Percentiles rank a stretch among this genome's conserved stretches.
Conservation (phyloP, 2,888 invertebrate species). For the Odontomyia ornata region DNA sequence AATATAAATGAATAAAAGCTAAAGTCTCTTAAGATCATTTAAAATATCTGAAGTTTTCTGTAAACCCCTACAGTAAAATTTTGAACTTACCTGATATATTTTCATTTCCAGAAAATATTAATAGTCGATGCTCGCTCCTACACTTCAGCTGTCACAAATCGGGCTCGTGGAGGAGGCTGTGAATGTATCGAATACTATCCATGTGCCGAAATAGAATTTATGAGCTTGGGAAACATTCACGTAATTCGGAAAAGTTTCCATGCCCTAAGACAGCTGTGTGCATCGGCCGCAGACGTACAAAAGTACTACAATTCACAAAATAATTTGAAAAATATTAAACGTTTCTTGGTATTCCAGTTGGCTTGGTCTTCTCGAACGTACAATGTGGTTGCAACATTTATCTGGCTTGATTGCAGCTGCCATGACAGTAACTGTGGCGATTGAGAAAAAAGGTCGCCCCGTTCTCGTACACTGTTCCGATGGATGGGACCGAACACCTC, state of each 20-base stretch:
- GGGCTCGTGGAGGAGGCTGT: conserved; percentile 96
- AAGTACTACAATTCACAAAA: conserved; percentile 68
- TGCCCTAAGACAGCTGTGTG: conserved; percentile 80
- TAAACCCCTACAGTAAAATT: too few species aligned
- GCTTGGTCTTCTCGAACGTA: conserved; percentile 87
- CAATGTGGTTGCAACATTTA: conserved; percentile 92
- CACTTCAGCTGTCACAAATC: conserved; percentile 94
- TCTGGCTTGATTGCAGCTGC: conserved; percentile 85
- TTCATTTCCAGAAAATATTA: conserved; percentile 73
- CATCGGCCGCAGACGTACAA: conserved; percentile 80
- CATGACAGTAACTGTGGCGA: conserved; percentile 79
- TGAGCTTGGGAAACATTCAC: conserved; percentile 98
- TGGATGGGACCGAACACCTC: conserved; percentile 99
- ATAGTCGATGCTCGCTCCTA: conserved; percentile 97
- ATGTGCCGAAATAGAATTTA: conserved; percentile 94
- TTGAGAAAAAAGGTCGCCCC: conserved; percentile 83
- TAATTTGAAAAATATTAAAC: background rate
- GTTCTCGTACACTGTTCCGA: conserved; percentile 98
- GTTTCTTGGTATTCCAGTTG: conserved; percentile 73
- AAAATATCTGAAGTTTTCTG: too few species aligned
- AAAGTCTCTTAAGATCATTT: too few species aligned
- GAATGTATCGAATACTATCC: conserved; percentile 97
- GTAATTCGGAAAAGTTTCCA: conserved; percentile 93
- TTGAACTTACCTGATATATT: too few species aligned
- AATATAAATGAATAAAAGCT: too few species aligned